Evolutionary conservation across 2,113 vertebrate species (phyloP), one percentile per base, ranked within the genome.

Genomic region (Cebus imitator): DNA sequence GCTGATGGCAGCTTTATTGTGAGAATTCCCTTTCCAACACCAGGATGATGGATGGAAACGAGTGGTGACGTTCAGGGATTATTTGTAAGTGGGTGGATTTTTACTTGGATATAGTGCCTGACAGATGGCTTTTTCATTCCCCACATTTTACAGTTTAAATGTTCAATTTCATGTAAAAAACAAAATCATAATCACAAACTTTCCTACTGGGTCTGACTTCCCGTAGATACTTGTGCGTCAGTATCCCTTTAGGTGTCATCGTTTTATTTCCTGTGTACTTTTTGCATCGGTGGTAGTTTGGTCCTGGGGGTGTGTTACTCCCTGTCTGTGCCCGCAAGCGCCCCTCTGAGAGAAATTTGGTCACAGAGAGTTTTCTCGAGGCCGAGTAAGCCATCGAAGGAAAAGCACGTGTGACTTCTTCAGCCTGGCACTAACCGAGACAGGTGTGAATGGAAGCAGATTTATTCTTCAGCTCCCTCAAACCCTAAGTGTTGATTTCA

Each of bases 61-160:
- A 58, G 64, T 75, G 57, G 55, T 64, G 81, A 64, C 50, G 20
- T 66, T 72, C 16, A 64, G 61, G 87, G 58, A 37, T 55, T 73
- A 52, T 55, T 86, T n/a, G 5, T 87, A 52, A 78, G 76, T 68
- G 70, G 61, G 83, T 37, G 27, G 52, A 18, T 76, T 83, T 82
- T 81, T 57, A 16, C 14, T 3, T 81, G 76, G 78, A 18, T 64
- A 8, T n/a, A 76, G 32, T 61, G 52, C 48, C 76, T 45, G 21
- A 80, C 89, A 96, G 94, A 45, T 94, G 76, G 89, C 32, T 12
- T 87, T 94, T 80, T 87, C n/a, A 50, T 81, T 88, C n/a, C 48
- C 14, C 11, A 37, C 23, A 50, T 37, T 96, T 78, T 97, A 18
- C 37, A 88, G 55, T 84, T 91, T 82, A 84, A 75, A 76, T 95